phyloP scores from a whole-genome alignment of 30 jellyfish, hydroid and myxozoan genomes.

The Pseudorhiza aurosa region DNA sequence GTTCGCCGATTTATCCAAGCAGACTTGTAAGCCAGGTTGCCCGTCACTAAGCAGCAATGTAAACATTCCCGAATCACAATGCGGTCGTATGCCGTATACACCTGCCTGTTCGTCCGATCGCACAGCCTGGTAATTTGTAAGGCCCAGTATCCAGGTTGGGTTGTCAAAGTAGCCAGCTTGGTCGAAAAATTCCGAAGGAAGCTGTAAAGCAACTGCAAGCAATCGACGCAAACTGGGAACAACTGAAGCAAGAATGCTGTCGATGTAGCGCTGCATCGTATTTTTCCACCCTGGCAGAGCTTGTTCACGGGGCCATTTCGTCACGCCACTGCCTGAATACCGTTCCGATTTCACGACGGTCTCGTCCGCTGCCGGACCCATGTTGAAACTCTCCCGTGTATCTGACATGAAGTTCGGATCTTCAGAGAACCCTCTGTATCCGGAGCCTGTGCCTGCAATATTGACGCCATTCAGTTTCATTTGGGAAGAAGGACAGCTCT shows the following conservation, averaged over 20 bases:
- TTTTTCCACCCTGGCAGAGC: constrained; percentile 40
- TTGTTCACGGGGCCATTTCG: constrained; percentile 34
- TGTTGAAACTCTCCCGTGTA: constrained; percentile 51
- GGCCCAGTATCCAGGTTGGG: constrained; percentile 44
- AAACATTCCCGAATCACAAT: constrained; percentile 52
- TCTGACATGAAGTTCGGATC: constrained; percentile 50
- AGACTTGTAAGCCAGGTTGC: constrained; percentile 53
- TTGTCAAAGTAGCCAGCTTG: constrained; percentile 34
- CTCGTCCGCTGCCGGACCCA: constrained; percentile 37
- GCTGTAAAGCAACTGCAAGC: constrained; percentile 45
- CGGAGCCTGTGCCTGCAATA: constrained; percentile 57
- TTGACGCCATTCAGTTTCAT: constrained; percentile 24
- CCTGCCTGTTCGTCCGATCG: constrained; percentile 23
- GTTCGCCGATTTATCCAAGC: constrained; percentile 20
- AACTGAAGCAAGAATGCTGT: constrained; percentile 11
- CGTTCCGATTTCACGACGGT: neutral
- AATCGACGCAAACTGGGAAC: constrained; percentile 1
- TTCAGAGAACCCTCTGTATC: constrained; percentile 43
- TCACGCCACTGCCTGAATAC: constrained; percentile 58
- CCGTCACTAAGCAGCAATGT: constrained; percentile 54
- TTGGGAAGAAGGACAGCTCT: constrained; percentile 10
- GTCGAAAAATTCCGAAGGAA: constrained; percentile 24
- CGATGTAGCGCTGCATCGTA: constrained; percentile 1
- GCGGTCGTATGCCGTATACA: constrained; percentile 47
- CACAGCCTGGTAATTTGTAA: constrained; percentile 11